Conservation (phyloP, 2,113 vertebrate genomes). For the Thinocorus orbignyianus region DNA sequence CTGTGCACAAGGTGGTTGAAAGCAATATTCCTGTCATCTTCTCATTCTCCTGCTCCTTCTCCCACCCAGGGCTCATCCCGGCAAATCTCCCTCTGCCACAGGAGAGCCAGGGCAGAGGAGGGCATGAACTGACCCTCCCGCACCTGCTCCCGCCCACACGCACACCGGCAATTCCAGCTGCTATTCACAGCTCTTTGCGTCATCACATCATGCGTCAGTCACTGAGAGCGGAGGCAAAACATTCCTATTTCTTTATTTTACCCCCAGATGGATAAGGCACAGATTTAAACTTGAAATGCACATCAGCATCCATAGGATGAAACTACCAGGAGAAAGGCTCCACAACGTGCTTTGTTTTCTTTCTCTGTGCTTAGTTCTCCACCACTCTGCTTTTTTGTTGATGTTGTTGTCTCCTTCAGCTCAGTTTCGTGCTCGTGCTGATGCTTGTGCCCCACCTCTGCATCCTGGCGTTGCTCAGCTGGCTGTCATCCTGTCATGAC, state of each 20-base stretch:
- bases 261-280: background rate
- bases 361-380: background rate
- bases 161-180: background rate
- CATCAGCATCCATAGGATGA: background rate
- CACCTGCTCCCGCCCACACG: background rate
- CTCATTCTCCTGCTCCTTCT: background rate
- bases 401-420: background rate
- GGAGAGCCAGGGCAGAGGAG: background rate
- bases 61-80: background rate
- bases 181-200: background rate
- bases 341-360: background rate
- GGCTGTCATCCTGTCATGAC: background rate
- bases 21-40: rapidly evolving
- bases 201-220: background rate
- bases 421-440: background rate
- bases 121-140: background rate
- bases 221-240: rapidly evolving
- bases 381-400: background rate
- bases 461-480: background rate
- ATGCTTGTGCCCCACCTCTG: background rate
- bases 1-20: rapidly evolving
- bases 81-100: background rate
- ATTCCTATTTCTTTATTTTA: background rate
- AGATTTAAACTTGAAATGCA: background rate
- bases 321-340: background rate